Evolutionary conservation across 2,888 invertebrate species (phyloP).

Genomic region (Polyommatus icarus): DNA sequence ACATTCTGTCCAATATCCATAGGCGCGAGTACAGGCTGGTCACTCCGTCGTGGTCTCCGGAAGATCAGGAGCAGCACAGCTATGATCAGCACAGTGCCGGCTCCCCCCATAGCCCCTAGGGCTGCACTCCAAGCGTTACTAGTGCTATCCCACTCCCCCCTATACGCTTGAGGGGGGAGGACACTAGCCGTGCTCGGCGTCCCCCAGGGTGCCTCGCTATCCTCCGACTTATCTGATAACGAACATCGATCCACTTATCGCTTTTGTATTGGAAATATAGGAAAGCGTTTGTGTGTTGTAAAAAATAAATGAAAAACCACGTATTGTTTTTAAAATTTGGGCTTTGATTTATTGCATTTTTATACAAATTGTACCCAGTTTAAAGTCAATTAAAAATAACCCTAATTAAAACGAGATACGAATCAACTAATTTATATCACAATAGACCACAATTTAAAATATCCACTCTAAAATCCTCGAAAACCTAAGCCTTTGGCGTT

Average conservation of each 20-base stretch:
- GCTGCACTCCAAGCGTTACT: slow-evolving; percentile 66
- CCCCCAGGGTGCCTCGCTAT: slow-evolving; percentile 55
- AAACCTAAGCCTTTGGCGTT: background rate
- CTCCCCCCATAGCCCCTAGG: slow-evolving; percentile 66
- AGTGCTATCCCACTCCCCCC: slow-evolving; percentile 46
- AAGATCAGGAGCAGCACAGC: slow-evolving; percentile 62
- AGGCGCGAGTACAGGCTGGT: slow-evolving; percentile 60
- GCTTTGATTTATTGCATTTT: background rate
- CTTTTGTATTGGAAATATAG: background rate
- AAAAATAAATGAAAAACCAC: background rate
- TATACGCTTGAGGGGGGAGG: slow-evolving; percentile 50
- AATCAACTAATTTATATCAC: background rate
- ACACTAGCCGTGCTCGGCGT: slow-evolving; percentile 24
- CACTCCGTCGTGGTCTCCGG: slow-evolving; percentile 58
- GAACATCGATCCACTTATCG: slow-evolving; percentile 62
- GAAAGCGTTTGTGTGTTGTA: background rate
- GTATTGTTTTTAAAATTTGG: background rate
- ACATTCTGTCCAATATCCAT: slow-evolving; percentile 69
- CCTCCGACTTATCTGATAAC: slow-evolving; percentile 74
- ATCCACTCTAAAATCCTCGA: background rate
- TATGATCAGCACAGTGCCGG: slow-evolving; percentile 63
- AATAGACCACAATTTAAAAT: background rate
- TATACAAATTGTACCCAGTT: background rate
- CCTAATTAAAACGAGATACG: background rate
- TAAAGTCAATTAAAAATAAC: background rate